These are phyloP conservation scores for Delphinapterus leucas DNA, from an alignment of 2,113 vertebrate genomes.

Conservation along the genomic window DNA sequence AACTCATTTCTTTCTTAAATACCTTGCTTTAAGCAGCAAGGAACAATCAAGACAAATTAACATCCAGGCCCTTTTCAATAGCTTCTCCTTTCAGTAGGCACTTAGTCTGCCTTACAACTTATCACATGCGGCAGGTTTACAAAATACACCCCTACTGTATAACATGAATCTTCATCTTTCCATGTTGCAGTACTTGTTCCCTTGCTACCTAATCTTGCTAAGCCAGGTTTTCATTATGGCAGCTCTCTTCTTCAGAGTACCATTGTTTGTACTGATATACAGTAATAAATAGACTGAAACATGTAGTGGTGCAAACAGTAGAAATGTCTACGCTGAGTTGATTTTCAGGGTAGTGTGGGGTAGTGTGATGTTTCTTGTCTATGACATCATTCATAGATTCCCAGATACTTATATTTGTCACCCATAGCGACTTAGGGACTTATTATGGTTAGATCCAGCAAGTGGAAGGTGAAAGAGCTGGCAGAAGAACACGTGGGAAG, in stretches of 20 bases:
- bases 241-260: neutral
- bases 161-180: neutral
- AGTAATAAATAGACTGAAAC: neutral
- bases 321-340: neutral
- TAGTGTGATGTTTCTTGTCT: neutral
- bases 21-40: neutral
- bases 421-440: neutral
- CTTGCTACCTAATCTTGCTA: neutral
- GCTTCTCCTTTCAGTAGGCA: neutral
- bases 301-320: neutral
- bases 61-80: neutral
- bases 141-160: neutral
- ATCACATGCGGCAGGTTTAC: neutral
- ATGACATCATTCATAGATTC: neutral
- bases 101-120: neutral
- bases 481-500: neutral
- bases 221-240: neutral
- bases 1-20: neutral
- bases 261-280: neutral
- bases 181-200: neutral
- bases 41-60: neutral
- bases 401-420: neutral
- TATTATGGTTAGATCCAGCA: neutral
- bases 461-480: neutral
- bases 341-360: neutral